These are phyloP conservation scores for Cacoxenus indagator DNA, from an alignment of 2,888 invertebrate genomes.

Conservation along the genomic window DNA sequence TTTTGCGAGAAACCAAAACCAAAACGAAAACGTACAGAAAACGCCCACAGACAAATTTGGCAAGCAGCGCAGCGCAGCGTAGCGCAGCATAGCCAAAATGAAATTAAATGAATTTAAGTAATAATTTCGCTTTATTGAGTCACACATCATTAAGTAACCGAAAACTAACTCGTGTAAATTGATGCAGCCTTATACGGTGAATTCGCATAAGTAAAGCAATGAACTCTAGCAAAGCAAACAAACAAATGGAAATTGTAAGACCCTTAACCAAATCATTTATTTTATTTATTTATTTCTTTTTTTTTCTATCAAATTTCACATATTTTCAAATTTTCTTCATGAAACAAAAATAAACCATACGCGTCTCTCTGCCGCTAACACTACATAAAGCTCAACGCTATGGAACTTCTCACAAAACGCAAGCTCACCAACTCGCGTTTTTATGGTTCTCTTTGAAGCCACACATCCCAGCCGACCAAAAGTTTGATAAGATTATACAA, in stretches of 20 bases:
- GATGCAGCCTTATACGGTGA: not conserved
- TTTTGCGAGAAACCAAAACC: not conserved
- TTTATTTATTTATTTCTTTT: not conserved
- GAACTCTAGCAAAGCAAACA: slow-evolving; percentile 3
- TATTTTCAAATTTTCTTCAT: not conserved
- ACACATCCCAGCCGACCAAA: no score
- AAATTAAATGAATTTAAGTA: no score
- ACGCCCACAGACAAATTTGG: slow-evolving; percentile 14
- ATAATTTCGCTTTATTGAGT: slow-evolving; percentile 15
- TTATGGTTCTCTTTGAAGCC: no score
- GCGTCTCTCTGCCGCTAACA: not conserved
- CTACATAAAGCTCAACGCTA: slow-evolving; percentile 14
- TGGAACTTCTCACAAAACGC: not conserved
- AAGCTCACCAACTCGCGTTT: no score
- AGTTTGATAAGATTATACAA: no score
- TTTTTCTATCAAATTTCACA: not conserved
- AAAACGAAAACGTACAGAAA: slow-evolving; percentile 4
- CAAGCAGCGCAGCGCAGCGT: no score
- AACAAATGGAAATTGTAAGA: not conserved
- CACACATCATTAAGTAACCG: slow-evolving; percentile 19
- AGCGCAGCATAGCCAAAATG: no score
- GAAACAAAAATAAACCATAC: not conserved
- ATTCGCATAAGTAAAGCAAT: slow-evolving; percentile 1
- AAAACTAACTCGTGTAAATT: not conserved
- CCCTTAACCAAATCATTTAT: not conserved